Evolutionary conservation across 1,140 invertebrate species (phyloP), one percentile per base, ranked within the genome.

Genomic region (Anastrepha ludens): DNA sequence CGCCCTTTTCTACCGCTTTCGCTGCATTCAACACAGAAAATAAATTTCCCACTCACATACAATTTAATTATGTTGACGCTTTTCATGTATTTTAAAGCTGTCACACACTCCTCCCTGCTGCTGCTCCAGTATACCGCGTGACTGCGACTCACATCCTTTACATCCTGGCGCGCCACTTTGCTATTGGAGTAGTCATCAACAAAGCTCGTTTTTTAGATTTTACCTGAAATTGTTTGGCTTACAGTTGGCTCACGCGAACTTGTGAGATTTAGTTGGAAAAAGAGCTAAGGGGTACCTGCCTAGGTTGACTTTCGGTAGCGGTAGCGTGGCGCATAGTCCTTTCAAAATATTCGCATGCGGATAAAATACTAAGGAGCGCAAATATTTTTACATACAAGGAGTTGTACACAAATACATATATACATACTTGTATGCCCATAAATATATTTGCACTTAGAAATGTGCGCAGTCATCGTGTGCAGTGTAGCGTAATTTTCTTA

Each of bases 31-130:
- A 8, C 74, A 29, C 47, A 8, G 70, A 81, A 55, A 58, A 81
- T 81, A 55, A 81, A 81, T 55, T 20, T 47, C 15, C 67, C 55
- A 9, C 47, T 50, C 9, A 47, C 74, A 9, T n/a, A 81, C 47
- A 55, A 81, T 81, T 81, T 55, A 55, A 81, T 81, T 81, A 81
- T 55, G 44, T 81, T 78, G 44, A 74, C 41, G 44, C 11, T 81
- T 55, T 81, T 81, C 15, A 55, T 81, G 20, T 81, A 29, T 55
- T 81, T 81, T 81, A 50, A 55, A 81, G 41, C 29, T 81, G 44
- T 9, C 47, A 44, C 39, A 74, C 15, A 41, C 3, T 44, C 67
- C 15, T 44, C 67, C 15, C 15, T 15, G 41, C 41, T 4, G 41
- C 13, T 74, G 9, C 60, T 2, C 60, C 15, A 11, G 15, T 62